Evolutionary conservation across 2,888 invertebrate genomes (phyloP).

Genomic region (Phortica okadai): DNA sequence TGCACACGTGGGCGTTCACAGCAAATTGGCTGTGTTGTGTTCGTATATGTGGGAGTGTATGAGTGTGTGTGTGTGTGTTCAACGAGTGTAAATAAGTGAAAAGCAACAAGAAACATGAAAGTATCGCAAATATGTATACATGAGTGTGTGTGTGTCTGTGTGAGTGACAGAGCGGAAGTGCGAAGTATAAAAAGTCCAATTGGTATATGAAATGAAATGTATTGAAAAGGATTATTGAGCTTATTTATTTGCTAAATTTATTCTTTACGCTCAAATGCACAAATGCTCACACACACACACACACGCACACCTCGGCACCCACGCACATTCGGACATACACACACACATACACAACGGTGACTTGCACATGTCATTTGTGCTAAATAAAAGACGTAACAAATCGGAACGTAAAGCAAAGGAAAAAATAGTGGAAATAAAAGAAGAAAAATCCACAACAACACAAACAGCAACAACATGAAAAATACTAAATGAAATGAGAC

Average conservation of each 20-base stretch:
- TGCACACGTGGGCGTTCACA: constrained; percentile 20
- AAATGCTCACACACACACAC: constrained; percentile 50
- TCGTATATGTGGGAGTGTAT: constrained; percentile 8
- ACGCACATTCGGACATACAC: constrained; percentile 23
- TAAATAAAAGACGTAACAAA: constrained; percentile 58
- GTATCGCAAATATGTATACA: not conserved
- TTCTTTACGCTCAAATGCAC: constrained; percentile 69
- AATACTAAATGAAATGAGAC: constrained; percentile 7
- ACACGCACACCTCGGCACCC: constrained; percentile 7
- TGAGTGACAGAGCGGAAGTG: constrained; percentile 4
- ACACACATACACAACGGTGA: constrained; percentile 24
- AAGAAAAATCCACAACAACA: constrained; percentile 41
- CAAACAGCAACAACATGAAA: constrained; percentile 42
- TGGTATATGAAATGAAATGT: constrained; percentile 41
- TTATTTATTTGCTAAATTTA: constrained; percentile 72
- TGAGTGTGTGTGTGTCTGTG: not conserved
- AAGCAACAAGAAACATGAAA: not conserved
- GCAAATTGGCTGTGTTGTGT: constrained; percentile 14
- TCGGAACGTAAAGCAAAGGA: constrained; percentile 35
- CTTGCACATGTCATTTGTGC: constrained; percentile 35
- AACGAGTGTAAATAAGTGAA: constrained; percentile 16
- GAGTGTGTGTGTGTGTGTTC: constrained; percentile 7
- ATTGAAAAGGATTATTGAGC: constrained; percentile 71
- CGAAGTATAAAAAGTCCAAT: constrained; percentile 5
- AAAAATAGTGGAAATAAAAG: constrained; percentile 28